phyloP scores from a whole-genome alignment of 2,797 vertebrate genomes.

The Acipenser transmontanus region DNA sequence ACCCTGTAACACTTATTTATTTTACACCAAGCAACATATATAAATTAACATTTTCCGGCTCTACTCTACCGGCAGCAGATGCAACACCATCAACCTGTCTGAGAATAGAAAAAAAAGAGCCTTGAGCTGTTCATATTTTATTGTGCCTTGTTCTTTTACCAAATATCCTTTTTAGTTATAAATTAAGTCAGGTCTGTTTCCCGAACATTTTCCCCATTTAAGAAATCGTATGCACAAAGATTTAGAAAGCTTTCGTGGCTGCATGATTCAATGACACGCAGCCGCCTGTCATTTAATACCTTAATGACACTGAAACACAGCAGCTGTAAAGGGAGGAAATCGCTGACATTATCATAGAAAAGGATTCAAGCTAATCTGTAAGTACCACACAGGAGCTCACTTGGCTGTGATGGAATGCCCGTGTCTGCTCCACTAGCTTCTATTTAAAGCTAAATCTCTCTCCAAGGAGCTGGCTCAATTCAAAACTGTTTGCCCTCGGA shows the following conservation, averaged over 20 bases:
- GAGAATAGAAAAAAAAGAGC: conserved; percentile 3
- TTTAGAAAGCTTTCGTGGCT: too few relatives aligned
- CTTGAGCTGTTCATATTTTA: conserved; percentile 1
- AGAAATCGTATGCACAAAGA: not conserved
- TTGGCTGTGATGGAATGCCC: conserved; percentile 13
- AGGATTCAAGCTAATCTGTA: conserved; percentile 7
- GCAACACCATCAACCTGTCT: not conserved
- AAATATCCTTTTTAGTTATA: conserved; percentile 7
- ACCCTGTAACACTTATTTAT: not conserved
- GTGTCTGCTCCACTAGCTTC: conserved; percentile 8
- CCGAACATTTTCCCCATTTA: not conserved
- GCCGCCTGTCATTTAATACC: not conserved
- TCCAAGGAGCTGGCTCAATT: not conserved
- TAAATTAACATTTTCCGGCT: not conserved
- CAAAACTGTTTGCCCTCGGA: conserved; percentile 1
- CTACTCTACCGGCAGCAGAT: not conserved
- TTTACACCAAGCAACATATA: not conserved
- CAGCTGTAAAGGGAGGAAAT: not conserved
- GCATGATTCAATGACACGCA: too few relatives aligned
- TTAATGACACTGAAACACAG: conserved; percentile 12
- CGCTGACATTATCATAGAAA: not conserved
- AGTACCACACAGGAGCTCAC: conserved; percentile 9
- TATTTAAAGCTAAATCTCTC: conserved; percentile 13
- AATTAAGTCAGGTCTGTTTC: conserved; percentile 4
- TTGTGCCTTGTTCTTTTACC: not conserved